A percentile compares a stretch with the other conserved stretches of the same genome.
These are phyloP conservation scores for Listrodromus nycthemerus DNA, from an alignment of 2,888 invertebrate species.

Conservation along the genomic window DNA sequence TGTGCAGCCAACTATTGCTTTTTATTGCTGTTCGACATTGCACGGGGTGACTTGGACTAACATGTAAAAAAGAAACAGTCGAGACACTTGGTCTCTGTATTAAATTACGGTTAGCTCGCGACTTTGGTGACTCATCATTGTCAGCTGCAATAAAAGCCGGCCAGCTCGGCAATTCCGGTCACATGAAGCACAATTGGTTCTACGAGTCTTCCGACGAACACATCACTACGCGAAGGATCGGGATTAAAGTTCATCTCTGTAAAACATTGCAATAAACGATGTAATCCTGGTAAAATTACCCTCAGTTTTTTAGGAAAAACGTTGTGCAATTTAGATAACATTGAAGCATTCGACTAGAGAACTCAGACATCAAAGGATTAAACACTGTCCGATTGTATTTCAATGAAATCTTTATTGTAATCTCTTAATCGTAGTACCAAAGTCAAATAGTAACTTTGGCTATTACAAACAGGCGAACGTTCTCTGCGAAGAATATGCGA, in stretches of 20 bases:
- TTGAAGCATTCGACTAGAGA: neutral
- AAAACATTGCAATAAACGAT: conserved; percentile 7
- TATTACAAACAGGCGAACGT: conserved; percentile 75
- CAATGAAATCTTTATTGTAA: conserved; percentile 82
- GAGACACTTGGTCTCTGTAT: conserved; percentile 37
- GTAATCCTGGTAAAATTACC: neutral
- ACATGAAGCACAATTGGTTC: conserved; percentile 46
- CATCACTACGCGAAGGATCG: neutral
- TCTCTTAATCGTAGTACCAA: conserved; percentile 75
- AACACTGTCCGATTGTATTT: conserved; percentile 67
- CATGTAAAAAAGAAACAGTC: conserved; percentile 12
- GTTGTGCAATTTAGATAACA: neutral
- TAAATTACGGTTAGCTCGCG: conserved; percentile 32
- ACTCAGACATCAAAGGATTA: neutral
- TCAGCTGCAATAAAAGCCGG: conserved; percentile 23
- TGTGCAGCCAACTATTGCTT: conserved; percentile 14
- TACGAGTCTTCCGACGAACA: neutral
- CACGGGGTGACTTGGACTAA: conserved; percentile 12
- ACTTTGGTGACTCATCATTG: conserved; percentile 53
- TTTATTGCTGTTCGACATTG: conserved; percentile 14
- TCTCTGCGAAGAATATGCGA: conserved; percentile 54
- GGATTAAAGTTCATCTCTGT: conserved; percentile 24
- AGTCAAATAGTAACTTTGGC: conserved; percentile 80
- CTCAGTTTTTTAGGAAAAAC: conserved; percentile 1
- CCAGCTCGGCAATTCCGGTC: conserved; percentile 30